Conservation (phyloP, 2,113 vertebrate genomes). For the Rallus limicola region DNA sequence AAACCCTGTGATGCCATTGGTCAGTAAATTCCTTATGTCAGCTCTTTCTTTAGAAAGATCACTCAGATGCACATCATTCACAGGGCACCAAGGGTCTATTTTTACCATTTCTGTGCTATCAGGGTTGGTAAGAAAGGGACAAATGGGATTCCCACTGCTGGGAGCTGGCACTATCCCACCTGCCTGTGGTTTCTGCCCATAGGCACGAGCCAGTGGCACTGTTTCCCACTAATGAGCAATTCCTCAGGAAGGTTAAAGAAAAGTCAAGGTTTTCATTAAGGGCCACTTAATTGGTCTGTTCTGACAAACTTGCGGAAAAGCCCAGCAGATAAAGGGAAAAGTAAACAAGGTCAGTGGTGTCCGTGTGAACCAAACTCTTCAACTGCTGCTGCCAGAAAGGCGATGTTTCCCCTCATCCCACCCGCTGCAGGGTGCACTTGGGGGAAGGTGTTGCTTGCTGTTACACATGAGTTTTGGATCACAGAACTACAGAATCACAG, state of each 20-base stretch:
- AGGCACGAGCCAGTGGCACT: background rate
- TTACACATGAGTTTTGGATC: background rate
- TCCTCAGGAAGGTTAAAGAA: conserved; percentile 51
- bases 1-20: background rate
- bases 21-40: background rate
- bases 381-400: background rate
- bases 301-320: conserved; percentile 24
- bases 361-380: background rate
- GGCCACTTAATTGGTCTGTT: background rate
- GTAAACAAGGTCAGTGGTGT: conserved; percentile 1
- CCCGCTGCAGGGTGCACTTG: background rate
- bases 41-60: background rate
- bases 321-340: conserved; percentile 33
- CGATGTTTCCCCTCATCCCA: background rate
- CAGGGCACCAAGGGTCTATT: background rate
- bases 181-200: background rate
- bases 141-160: background rate
- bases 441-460: background rate
- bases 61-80: background rate
- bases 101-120: background rate
- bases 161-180: background rate
- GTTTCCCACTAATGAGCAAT: conserved; percentile 25
- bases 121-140: background rate
- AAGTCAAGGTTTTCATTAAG: conserved; percentile 60
- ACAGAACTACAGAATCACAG: background rate